phyloP scores from a whole-genome alignment of 2,888 invertebrate species.

The Bhutanitis thaidina region DNA sequence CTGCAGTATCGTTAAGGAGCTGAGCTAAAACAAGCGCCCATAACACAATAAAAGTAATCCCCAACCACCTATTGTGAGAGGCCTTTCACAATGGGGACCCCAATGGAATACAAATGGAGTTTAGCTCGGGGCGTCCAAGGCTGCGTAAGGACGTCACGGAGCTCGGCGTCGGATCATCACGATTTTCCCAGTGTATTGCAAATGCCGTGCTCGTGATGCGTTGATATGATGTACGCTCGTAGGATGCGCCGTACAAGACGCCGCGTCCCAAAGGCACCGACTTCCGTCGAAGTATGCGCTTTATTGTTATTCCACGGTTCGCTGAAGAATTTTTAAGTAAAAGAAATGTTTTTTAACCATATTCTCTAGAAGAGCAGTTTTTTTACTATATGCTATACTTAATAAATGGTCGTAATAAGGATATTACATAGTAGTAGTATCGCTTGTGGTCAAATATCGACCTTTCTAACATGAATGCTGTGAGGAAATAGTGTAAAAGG shows the following conservation, averaged over 20 bases:
- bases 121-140: conserved; percentile 50
- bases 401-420: no score
- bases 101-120: conserved; percentile 40
- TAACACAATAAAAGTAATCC: conserved; percentile 6
- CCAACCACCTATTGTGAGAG: conserved; percentile 14
- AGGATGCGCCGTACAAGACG: conserved; percentile 28
- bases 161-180: conserved; percentile 31
- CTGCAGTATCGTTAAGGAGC: neutral
- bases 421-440: no score
- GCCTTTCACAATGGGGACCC: conserved; percentile 17
- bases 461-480: no score
- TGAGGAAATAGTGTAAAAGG: no score
- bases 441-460: no score
- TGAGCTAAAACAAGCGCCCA: conserved; percentile 10
- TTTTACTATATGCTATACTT: no score
- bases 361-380: neutral
- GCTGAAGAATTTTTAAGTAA: neutral
- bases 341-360: neutral
- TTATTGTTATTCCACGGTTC: conserved; percentile 34
- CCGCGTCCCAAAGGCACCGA: conserved; percentile 55
- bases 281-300: conserved; percentile 48
- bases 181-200: conserved; percentile 45
- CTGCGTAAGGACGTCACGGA: conserved; percentile 53
- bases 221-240: conserved; percentile 36
- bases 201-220: conserved; percentile 42